A percentile compares a stretch with the other conserved stretches of the same genome.
phyloP scores from a whole-genome alignment of 2,888 invertebrate species.

The Trichacis sp. region DNA sequence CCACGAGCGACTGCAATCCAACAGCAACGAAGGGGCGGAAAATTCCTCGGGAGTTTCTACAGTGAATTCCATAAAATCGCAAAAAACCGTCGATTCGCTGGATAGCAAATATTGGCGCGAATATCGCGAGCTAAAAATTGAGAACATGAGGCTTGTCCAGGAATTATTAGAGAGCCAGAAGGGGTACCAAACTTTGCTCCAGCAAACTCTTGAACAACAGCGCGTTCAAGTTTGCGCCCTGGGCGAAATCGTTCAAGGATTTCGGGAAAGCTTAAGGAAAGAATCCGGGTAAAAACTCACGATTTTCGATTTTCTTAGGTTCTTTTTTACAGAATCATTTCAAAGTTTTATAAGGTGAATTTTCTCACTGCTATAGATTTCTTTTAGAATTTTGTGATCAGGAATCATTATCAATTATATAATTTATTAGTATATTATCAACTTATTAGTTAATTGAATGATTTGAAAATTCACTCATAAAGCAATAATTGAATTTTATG shows the following conservation, averaged over 20 bases:
- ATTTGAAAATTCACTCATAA: too few species aligned
- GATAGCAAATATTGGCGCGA: conserved; percentile 67
- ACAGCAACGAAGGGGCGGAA: conserved; percentile 68
- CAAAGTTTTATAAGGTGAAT: too few species aligned
- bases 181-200: conserved; percentile 79
- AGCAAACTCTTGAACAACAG: conserved; percentile 79
- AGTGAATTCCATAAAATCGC: conserved; percentile 75
- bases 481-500: too few species aligned
- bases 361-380: too few species aligned
- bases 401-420: too few species aligned
- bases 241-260: conserved; percentile 67
- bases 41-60: conserved; percentile 76
- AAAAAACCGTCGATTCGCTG: conserved; percentile 70
- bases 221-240: conserved; percentile 75
- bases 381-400: too few species aligned
- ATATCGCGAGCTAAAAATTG: conserved; percentile 68
- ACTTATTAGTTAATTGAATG: too few species aligned
- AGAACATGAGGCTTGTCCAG: conserved; percentile 76
- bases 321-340: too few species aligned
- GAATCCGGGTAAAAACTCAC: too few species aligned
- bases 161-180: conserved; percentile 83
- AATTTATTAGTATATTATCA: too few species aligned
- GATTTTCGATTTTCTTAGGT: too few species aligned
- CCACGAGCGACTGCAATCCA: conserved; percentile 73
- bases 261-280: too few species aligned